Conservation (phyloP, 2,113 vertebrate species). For the Cavia porcellus region DNA sequence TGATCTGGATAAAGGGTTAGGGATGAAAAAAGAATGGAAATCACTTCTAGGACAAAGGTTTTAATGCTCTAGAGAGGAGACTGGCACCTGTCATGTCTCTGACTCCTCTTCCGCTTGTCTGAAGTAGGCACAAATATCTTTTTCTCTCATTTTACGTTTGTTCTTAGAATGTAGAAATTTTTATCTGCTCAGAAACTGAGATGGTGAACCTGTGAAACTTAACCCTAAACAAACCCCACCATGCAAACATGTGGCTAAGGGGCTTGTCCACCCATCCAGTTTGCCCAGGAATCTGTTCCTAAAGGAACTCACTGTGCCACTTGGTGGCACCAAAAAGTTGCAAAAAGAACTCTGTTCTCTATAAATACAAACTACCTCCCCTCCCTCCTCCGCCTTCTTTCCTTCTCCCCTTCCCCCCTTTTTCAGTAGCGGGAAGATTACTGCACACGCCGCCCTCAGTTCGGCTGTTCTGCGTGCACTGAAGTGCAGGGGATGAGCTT, state of each 20-base stretch:
- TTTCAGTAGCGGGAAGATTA: constrained; percentile 76
- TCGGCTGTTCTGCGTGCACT: constrained; percentile 70
- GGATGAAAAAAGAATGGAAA: neutral
- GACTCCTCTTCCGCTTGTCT: constrained; percentile 43
- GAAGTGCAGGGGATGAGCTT: constrained; percentile 74
- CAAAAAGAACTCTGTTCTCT: constrained; percentile 82
- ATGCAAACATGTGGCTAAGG: constrained; percentile 60
- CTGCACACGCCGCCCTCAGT: constrained; percentile 78
- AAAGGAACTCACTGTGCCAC: constrained; percentile 86
- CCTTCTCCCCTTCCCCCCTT: constrained; percentile 67
- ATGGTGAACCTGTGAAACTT: neutral
- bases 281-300: constrained; percentile 79
- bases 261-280: constrained; percentile 52
- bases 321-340: constrained; percentile 91
- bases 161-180: neutral
- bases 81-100: neutral
- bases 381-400: constrained; percentile 77
- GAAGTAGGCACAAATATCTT: neutral
- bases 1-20: neutral
- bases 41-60: neutral
- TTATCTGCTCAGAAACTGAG: neutral
- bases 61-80: neutral
- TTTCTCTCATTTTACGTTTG: neutral
- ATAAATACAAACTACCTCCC: constrained; percentile 85
- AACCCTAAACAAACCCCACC: neutral